Conservation (phyloP, 2,113 vertebrate species). For the Myotis brandtii region DNA sequence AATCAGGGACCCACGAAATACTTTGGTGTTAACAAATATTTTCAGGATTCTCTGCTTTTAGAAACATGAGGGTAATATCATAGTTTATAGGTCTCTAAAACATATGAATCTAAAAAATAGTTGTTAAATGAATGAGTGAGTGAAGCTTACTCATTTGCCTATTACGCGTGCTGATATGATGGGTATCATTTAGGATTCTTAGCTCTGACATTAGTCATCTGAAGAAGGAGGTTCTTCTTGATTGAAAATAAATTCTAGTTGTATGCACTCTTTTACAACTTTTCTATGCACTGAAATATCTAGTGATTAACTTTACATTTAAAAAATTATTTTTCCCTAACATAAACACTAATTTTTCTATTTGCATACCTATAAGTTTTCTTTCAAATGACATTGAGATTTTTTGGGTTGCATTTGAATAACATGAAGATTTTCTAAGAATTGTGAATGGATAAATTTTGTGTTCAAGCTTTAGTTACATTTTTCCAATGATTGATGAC, state of each 20-base stretch:
- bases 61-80: neutral
- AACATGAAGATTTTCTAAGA: constrained; percentile 30
- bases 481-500: constrained; percentile 54
- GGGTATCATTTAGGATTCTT: neutral
- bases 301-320: neutral
- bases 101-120: neutral
- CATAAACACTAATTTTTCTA: constrained; percentile 42
- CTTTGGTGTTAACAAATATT: neutral
- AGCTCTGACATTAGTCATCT: neutral
- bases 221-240: neutral
- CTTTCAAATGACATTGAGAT: constrained; percentile 1
- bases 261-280: neutral
- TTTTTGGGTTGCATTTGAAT: constrained; percentile 57
- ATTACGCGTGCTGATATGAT: neutral
- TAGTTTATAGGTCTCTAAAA: neutral
- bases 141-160: neutral
- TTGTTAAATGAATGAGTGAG: neutral
- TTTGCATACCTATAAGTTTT: neutral
- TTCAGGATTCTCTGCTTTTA: neutral
- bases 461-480: neutral
- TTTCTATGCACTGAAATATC: neutral
- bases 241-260: constrained; percentile 41
- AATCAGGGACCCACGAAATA: neutral
- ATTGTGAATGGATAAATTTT: neutral
- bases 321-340: neutral